Evolutionary conservation across 2,888 invertebrate genomes (phyloP), one percentile per base, ranked within the genome.

Genomic region (Spialia ferax): DNA sequence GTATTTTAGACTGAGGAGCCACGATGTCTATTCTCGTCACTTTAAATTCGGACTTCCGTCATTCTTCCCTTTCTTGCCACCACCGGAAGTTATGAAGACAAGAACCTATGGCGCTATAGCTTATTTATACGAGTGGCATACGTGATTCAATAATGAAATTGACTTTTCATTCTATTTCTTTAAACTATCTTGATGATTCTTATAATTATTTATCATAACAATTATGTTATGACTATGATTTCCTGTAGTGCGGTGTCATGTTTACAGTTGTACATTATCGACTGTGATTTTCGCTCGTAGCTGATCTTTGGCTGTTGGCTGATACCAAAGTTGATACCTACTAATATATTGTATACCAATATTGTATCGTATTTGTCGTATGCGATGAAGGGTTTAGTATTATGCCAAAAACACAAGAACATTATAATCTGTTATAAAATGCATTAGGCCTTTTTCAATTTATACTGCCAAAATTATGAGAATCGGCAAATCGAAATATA

Each of bases 21-120:
- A 59, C 38, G 50, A 38, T 15, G 50, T 50, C 57, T 65, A 59
- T 65, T 57, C 57, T 59, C 65, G 50, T 38, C n/a, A 59, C 50
- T 65, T 57, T 59, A 65, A 59, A 65, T 65, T 65, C 50, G 65
- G 59, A 65, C 65, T 65, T 65, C 65, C 65, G 65, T 65, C 65
- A 48, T 59, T 59, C 48, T 50, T 57, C 50, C 59, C 50, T 65
- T 65, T 64, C 20, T 63, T 63, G n/a, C n/a, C 13, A 59, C 29
- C 65, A 20, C n/a, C 65, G 65, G 65, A 65, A 65, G 59, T 65
- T 38, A 45, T 55, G 63, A 55, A 8, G 38, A 32, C 23, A 45
- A 55, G 42, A 38, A 54, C 54, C 23, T 54, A 52, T 54, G 54
- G 55, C 42, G n/a, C n/a, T n/a, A n/a, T n/a, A n/a, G n/a, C n/a